Evolutionary conservation across 2,888 invertebrate genomes (phyloP).

Genomic region (Antitype chi): DNA sequence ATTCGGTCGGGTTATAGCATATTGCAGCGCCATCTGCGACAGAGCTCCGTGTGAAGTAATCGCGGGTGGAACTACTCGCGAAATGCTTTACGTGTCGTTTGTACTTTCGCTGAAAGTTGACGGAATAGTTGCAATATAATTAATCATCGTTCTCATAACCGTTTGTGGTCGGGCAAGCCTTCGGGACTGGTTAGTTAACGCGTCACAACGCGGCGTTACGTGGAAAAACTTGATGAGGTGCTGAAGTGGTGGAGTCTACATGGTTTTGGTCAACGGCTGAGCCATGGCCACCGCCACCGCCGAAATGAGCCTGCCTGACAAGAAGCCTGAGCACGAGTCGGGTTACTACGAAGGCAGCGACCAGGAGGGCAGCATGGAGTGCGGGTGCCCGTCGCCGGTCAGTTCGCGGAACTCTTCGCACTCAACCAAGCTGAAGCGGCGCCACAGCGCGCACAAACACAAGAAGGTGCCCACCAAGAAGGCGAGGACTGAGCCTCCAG

Average conservation of each 20-base stretch:
- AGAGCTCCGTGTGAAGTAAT: conserved; percentile 80
- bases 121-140: conserved; percentile 73
- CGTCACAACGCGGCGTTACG: conserved; percentile 47
- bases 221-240: conserved; percentile 66
- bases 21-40: conserved; percentile 83
- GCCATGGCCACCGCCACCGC: conserved; percentile 88
- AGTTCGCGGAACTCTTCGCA: conserved; percentile 88
- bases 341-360: conserved; percentile 95
- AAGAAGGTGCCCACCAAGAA: conserved; percentile 84
- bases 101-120: conserved; percentile 85
- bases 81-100: conserved; percentile 87
- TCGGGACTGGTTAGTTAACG: conserved; percentile 29
- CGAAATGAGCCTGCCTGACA: conserved; percentile 91
- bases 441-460: conserved; percentile 82
- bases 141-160: conserved; percentile 64
- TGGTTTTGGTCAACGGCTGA: conserved; percentile 85
- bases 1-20: conserved; percentile 70
- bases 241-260: conserved; percentile 76
- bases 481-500: conserved; percentile 76
- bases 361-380: conserved; percentile 91
- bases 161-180: conserved; percentile 50
- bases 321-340: conserved; percentile 94
- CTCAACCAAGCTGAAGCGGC: conserved; percentile 83
- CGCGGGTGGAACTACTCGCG: conserved; percentile 79
- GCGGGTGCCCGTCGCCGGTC: conserved; percentile 85